Evolutionary conservation across 1,140 invertebrate species (phyloP).

Genomic region (Drosophila persimilis): DNA sequence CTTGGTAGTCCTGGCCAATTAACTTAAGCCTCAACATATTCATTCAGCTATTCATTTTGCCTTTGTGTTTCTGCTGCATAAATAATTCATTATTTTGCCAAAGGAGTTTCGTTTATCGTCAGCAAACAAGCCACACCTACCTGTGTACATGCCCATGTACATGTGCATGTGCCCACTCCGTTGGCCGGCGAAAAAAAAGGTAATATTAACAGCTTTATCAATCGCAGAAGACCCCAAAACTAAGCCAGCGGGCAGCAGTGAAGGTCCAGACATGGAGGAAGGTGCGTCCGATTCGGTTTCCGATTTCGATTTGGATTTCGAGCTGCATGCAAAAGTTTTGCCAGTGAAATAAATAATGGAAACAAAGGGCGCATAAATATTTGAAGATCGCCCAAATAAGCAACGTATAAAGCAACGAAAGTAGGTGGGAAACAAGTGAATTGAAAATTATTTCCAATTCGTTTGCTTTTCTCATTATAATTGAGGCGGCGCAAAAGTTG

Average conservation of each 20-base stretch:
- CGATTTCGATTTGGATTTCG: conserved; percentile 32
- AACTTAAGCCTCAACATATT: conserved; percentile 31
- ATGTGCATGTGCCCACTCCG: not conserved
- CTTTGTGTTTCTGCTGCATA: conserved; percentile 21
- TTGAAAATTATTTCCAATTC: conserved; percentile 83
- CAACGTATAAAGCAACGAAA: conserved; percentile 41
- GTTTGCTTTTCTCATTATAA: conserved; percentile 83
- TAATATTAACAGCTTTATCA: conserved; percentile 72
- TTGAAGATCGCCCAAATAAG: conserved; percentile 57
- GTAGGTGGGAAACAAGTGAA: conserved; percentile 82
- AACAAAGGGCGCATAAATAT: conserved; percentile 72
- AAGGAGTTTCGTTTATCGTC: conserved; percentile 27
- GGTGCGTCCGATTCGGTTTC: conserved; percentile 26
- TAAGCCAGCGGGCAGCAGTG: conserved; percentile 22
- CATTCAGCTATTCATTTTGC: conserved; percentile 23
- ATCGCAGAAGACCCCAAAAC: conserved; percentile 19
- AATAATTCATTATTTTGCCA: conserved; percentile 47
- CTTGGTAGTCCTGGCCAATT: conserved; percentile 20
- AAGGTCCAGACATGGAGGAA: not conserved
- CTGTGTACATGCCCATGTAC: not conserved
- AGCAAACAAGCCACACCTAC: conserved; percentile 57
- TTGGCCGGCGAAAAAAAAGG: not conserved
- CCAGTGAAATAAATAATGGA: conserved; percentile 60
- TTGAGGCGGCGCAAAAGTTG: conserved; percentile 61
- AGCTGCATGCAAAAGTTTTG: conserved; percentile 18